Percentiles rank a stretch among this genome's conserved stretches.
Conservation (phyloP, 2,888 invertebrate genomes). For the Spicauda simplicius region DNA sequence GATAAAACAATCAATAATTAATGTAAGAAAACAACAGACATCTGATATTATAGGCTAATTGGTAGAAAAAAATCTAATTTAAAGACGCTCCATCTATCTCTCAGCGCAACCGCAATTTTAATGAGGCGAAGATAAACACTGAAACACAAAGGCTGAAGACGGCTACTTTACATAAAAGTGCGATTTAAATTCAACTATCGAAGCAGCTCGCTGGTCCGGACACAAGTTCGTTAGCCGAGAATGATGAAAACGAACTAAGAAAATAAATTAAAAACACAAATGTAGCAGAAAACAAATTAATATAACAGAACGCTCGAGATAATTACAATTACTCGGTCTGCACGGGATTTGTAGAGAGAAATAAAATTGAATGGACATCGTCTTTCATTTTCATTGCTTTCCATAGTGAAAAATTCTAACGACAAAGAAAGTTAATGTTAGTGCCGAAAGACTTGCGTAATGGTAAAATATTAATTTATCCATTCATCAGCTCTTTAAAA, state of each 20-base stretch:
- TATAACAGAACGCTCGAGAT: neutral
- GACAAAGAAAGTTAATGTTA: neutral
- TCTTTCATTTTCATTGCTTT: conserved; percentile 1
- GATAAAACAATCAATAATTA: too few relatives aligned
- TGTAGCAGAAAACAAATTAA: conserved; percentile 13
- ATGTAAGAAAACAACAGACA: too few relatives aligned
- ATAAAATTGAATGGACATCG: neutral
- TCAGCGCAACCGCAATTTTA: conserved; percentile 30
- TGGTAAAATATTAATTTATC: too few relatives aligned
- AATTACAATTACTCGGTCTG: conserved; percentile 1
- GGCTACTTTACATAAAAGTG: conserved; percentile 45
- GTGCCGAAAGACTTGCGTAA: neutral
- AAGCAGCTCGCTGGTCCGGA: conserved; percentile 37
- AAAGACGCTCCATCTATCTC: neutral
- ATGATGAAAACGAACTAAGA: conserved; percentile 28
- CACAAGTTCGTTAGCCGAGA: conserved; percentile 40
- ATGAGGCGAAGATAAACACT: conserved; percentile 39
- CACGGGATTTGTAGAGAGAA: neutral
- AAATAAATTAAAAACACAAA: conserved; percentile 30
- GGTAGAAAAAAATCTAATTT: neutral
- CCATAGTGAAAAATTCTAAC: neutral
- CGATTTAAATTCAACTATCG: conserved; percentile 48
- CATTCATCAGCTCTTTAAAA: too few relatives aligned
- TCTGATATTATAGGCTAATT: too few relatives aligned
- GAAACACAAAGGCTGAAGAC: conserved; percentile 39